Base-by-base conservation (phyloP, 2,113 vertebrate genomes). In the Hippocampus abdominalis region DNA sequence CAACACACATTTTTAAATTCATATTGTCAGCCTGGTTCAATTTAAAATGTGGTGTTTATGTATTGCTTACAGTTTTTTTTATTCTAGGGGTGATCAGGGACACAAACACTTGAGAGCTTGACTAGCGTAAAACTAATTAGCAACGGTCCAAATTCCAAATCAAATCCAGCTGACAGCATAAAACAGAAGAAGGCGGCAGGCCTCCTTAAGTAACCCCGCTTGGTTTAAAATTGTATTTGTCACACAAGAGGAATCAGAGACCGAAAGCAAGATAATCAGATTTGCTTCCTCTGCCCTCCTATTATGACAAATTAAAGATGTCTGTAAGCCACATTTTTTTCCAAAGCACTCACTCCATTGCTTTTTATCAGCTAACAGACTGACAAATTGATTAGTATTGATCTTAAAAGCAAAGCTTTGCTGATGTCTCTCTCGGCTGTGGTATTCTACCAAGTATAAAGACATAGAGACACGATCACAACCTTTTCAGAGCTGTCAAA, bases 271-370 rank as follows among this genome's bases (percentile, higher is more conserved):
- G 83, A 83, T 91, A 92, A 93, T 92, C 85, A 76, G 66, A 81
- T 93, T 92, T 85, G 72, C 75, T 85, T 89, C 84, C 89, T 86
- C 78, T 86, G 82, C 73, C 86, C 79, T 79, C 81, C 79, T 88
- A 90, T 93, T 92, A 92, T 93, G 87, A 92, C 89, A 93, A 92
- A 93, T 91, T 91, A 93, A 92, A 91, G 86, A 90, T 86, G 85
- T 89, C 90, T 92, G 88, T 89, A 84, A 88, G 88, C 80, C 89
- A 78, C 84, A 82, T 88, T 91, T 90, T 90, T 88, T 91, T 90
- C 84, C 87, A 27, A 69, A 89, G 87, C 84, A 86, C 77, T 57
- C 15, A 75, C 72, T 87, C 87, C 85, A 82, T 85, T 81, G 87
- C 89, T 91, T 91, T 87, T 92, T 90, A 91, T 92, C 91, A 90